Evolutionary conservation across 2,888 invertebrate genomes (phyloP), one percentile per base, ranked within the genome.

Genomic region (Eretmocerus hayati): DNA sequence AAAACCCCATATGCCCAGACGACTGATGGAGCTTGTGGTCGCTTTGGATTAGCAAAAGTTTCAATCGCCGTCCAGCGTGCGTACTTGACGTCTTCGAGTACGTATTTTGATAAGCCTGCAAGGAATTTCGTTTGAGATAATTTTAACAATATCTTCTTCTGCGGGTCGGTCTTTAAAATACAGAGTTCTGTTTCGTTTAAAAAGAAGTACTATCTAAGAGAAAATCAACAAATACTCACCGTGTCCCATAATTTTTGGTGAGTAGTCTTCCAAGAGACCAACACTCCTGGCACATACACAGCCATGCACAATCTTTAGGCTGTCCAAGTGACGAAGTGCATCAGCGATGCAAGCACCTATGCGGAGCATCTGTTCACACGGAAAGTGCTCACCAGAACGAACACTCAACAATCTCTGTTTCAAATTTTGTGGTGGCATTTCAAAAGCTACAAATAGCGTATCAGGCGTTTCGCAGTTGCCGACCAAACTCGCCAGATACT

Each of bases 1-100:
- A 90, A 67, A 51, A 87, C 82, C 0, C 86, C 90, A 67, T 83
- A 89, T 0, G 89, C 85, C 90, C 90, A 91, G 5, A 88, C 78
- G 62, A 90, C 88, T 46, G 85, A 85, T 61, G 86, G 83, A n/a
- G 82, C 81, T 57, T 78, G 81, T n/a, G n/a, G n/a, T 41, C 81
- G 79, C 42, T 81, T 81, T 59, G 81, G 81, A 48, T 70, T 73
- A 23, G 81, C 79, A 54, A 90, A 74, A 60, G 85, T 82, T 69
- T 91, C 91, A 20, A 84, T 80, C 0, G 90, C 83, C 6, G 81
- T 81, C 90, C 90, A 90, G 36, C 90, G 74, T 1, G 83, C 81
- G 58, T 84, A 82, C 62, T 90, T 88, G 2, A 84, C 78, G 39
- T 82, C 81, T 64, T 84, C 76, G 45, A 79, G 79, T 41, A 80